Evolutionary conservation across 2,113 vertebrate species (phyloP).

Genomic region (Marmota monax): DNA sequence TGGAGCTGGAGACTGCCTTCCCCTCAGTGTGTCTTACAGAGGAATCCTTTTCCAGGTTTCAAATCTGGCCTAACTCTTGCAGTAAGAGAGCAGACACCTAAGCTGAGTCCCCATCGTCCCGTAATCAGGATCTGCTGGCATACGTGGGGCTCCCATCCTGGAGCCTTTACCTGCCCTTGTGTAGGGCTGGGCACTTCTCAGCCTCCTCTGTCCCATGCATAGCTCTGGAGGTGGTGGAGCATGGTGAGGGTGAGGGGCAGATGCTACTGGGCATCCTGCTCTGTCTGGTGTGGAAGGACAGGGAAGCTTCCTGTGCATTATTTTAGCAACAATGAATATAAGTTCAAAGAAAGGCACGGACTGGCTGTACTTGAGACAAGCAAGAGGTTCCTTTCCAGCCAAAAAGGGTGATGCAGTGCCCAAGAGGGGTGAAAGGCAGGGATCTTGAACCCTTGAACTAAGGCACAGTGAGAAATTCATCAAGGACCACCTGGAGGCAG

Average conservation of each 20-base stretch:
- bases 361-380: neutral
- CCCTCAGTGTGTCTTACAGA: neutral
- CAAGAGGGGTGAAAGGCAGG: neutral
- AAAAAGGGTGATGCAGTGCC: neutral
- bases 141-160: neutral
- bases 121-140: neutral
- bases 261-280: neutral
- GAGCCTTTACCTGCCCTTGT: neutral
- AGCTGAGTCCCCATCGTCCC: neutral
- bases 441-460: neutral
- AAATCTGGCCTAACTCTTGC: neutral
- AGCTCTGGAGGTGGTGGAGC: neutral
- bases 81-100: neutral
- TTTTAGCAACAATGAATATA: neutral
- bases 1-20: neutral
- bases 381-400: neutral
- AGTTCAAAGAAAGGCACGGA: neutral
- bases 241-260: no score
- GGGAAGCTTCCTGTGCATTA: neutral
- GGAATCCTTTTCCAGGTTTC: neutral
- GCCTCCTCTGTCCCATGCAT: neutral
- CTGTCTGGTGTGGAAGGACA: neutral
- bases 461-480: neutral
- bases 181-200: neutral
- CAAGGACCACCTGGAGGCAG: neutral